A percentile compares a stretch with the other conserved stretches of the same genome.
These are phyloP conservation scores for Nemopilema nomurai DNA, from an alignment of 30 jellyfish, hydroid and myxozoan species.

Conservation along the genomic window DNA sequence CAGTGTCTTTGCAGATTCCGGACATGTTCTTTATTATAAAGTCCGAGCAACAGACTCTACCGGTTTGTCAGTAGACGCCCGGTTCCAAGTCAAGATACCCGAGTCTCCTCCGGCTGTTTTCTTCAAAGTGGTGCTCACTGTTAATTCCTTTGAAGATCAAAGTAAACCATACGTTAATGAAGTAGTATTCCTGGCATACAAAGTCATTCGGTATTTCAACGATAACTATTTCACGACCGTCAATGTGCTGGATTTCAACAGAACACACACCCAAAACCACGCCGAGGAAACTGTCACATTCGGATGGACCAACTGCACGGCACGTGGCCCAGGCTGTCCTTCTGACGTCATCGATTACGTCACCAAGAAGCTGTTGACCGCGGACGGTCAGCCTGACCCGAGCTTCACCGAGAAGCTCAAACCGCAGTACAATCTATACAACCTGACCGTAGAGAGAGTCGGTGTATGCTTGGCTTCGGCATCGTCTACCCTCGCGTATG, in stretches of 20 bases:
- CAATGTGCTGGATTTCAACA: constrained; percentile 45
- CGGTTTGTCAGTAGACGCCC: constrained; percentile 40
- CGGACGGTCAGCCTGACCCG: constrained; percentile 64
- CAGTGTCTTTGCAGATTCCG: constrained; percentile 26
- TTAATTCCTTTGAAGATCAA: constrained; percentile 51
- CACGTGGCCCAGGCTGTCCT: constrained; percentile 68
- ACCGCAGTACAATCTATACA: constrained; percentile 74
- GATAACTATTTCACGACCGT: constrained; percentile 46
- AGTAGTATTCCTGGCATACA: constrained; percentile 49
- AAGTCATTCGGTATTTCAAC: constrained; percentile 61
- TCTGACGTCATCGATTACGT: constrained; percentile 32
- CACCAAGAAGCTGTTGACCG: constrained; percentile 43
- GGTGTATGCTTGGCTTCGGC: constrained; percentile 40
- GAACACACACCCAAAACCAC: constrained; percentile 21
- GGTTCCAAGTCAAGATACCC: constrained; percentile 57
- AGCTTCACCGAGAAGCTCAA: constrained; percentile 39
- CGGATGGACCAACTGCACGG: constrained; percentile 91
- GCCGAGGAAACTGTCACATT: constrained; percentile 50
- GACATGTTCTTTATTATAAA: constrained; percentile 12
- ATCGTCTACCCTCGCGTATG: constrained; percentile 3
- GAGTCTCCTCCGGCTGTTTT: constrained; percentile 55
- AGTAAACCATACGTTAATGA: constrained; percentile 77
- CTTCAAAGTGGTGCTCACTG: constrained; percentile 61
- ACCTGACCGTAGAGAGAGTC: constrained; percentile 34
- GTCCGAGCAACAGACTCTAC: constrained; percentile 77